These are phyloP conservation scores for Lutra lutra DNA, from an alignment of 2,797 vertebrate genomes.

Conservation along the genomic window DNA sequence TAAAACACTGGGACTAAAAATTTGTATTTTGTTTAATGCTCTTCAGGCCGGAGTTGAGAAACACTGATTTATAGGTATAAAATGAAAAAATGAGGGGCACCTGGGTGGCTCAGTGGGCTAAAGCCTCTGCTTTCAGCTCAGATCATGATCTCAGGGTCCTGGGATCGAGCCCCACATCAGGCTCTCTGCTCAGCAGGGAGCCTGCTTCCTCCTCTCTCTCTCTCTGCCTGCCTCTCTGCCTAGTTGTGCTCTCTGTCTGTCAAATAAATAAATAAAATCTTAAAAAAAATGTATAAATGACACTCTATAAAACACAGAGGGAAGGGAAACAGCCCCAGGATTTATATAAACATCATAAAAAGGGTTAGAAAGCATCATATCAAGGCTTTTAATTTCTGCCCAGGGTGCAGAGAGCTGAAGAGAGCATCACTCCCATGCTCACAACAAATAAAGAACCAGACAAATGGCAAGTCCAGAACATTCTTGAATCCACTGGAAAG, in stretches of 20 bases:
- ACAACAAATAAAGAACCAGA: not conserved
- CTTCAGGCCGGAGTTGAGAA: not conserved
- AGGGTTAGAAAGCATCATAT: not conserved
- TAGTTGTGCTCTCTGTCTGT: no score
- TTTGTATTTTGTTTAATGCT: not conserved
- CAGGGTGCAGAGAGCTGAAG: not conserved
- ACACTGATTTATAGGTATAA: not conserved
- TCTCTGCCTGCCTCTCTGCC: no score
- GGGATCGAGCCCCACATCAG: no score
- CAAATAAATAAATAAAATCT: no score
- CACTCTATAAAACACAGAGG: not conserved
- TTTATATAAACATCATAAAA: not conserved
- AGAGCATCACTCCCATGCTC: not conserved
- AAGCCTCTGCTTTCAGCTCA: no score
- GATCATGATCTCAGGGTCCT: no score
- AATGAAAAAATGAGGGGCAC: not conserved
- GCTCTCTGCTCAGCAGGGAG: no score
- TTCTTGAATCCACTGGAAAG: not conserved
- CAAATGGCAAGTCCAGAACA: not conserved
- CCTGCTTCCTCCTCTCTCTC: no score
- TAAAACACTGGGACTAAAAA: not conserved
- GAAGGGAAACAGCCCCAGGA: not conserved
- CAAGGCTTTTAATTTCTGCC: not conserved
- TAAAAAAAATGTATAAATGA: not conserved
- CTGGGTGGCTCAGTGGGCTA: no score